A percentile compares a stretch with the other conserved stretches of the same genome.
Conservation (phyloP, 2,888 invertebrate species). For the Pheosia tremula region DNA sequence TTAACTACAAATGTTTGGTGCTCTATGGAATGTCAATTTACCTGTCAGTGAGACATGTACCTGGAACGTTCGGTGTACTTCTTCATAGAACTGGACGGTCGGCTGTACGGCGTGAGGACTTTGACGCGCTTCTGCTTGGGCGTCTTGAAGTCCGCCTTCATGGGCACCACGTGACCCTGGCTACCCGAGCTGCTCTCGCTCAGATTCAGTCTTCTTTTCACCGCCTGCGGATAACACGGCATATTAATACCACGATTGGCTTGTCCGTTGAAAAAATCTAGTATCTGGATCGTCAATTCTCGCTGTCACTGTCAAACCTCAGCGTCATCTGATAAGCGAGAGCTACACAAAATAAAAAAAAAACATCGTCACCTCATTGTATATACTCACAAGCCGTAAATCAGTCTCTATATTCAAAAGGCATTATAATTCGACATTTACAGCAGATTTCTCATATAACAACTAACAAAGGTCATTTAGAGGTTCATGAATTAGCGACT, state of each 20-base stretch:
- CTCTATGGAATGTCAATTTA: conserved; percentile 49
- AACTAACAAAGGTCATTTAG: too few relatives aligned
- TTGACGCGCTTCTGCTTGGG: conserved; percentile 85
- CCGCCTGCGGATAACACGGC: conserved; percentile 79
- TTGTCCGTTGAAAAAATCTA: too few relatives aligned
- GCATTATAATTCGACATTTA: too few relatives aligned
- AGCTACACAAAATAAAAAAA: too few relatives aligned
- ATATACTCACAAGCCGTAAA: too few relatives aligned
- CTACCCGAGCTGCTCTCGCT: conserved; percentile 86
- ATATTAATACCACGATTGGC: not conserved
- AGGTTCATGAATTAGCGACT: too few relatives aligned
- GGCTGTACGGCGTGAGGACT: conserved; percentile 77
- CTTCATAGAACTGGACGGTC: conserved; percentile 83
- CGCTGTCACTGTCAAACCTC: too few relatives aligned
- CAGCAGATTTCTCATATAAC: too few relatives aligned
- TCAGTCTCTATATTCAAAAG: too few relatives aligned
- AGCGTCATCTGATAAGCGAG: too few relatives aligned
- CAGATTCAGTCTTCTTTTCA: conserved; percentile 93
- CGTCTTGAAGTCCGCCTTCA: conserved; percentile 87
- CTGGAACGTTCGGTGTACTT: conserved; percentile 83
- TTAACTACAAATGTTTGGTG: not conserved
- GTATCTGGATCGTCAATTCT: too few relatives aligned
- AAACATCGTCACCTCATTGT: too few relatives aligned
- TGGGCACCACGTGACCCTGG: conserved; percentile 84
- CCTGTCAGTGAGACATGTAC: conserved; percentile 61